Evolutionary conservation across 2,797 vertebrate genomes (phyloP), one percentile per base, ranked within the genome.

Genomic region (Sebastolobus alascanus): DNA sequence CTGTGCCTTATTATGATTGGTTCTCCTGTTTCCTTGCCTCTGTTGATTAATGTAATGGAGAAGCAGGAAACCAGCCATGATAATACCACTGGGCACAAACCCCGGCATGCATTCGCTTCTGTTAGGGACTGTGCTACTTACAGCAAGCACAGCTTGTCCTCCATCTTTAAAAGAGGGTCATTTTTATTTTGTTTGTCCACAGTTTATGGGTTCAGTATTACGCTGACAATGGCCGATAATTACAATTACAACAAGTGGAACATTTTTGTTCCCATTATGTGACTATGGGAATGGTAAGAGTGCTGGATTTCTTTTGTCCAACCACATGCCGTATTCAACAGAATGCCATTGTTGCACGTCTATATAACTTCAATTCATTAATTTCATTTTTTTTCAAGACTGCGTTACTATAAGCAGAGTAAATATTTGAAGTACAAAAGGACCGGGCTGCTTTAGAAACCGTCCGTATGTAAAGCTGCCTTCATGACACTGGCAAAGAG

Each of bases 351-450:
- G 70, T 84, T 58, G 60, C 46, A 79, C 69, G 74, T 82, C 73
- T 77, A 25, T 73, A 73, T 70, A 73, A 77, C 75, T 78, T 83
- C 70, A 84, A 60, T 82, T 71, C 25, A 82, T 58, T 87, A 78
- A 84, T 90, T 90, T 61, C 4, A 63, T 90, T 91, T 88, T 29
- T 29, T 87, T 84, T 90, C 58, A 83, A 81, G 73, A 54, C 72
- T 71, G 84, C 35, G 64, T 80, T 80, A 68, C 77, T 73, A 46
- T 71, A 80, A 88, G 82, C 82, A 77, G 60, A n/a, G 82, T 84
- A 87, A 93, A 92, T 91, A 89, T 89, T 90, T 87, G 54, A 91
- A 86, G 83, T 75, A 88, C 74, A 89, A 89, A 90, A 79, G 78
- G 65, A 61, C 69, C 5, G 27, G 37, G 56, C 82, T 85, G 80